These are phyloP conservation scores for Drosophila crucigera DNA, from an alignment of 2,888 invertebrate species.

Conservation along the genomic window DNA sequence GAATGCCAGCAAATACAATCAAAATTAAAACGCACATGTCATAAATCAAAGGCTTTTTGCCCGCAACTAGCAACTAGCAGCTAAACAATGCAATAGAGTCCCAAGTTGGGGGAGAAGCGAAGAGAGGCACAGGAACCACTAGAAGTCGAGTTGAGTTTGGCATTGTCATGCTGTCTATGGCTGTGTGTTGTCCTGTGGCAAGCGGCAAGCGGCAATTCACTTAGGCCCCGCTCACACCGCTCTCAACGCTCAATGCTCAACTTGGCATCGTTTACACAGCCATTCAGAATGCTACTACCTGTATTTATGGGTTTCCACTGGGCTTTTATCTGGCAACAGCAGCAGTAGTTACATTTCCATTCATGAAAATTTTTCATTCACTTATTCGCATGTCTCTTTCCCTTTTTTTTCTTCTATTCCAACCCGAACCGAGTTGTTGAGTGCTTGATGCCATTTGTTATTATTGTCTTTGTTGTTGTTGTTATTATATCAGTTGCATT, in stretches of 20 bases:
- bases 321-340: conserved; percentile 68
- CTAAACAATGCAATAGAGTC: conserved; percentile 69
- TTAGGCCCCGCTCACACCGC: conserved; percentile 50
- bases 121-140: conserved; percentile 20
- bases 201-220: conserved; percentile 68
- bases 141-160: conserved; percentile 33
- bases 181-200: conserved; percentile 35
- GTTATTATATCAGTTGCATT: conserved; percentile 49
- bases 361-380: conserved; percentile 80
- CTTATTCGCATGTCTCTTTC: conserved; percentile 48
- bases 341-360: conserved; percentile 77
- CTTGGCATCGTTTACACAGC: conserved; percentile 72
- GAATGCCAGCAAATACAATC: conserved; percentile 56
- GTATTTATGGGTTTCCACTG: conserved; percentile 72
- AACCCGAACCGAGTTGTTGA: conserved; percentile 42
- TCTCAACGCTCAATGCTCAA: conserved; percentile 15
- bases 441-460: conserved; percentile 67
- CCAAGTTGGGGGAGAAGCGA: not conserved
- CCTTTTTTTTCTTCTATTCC: not conserved
- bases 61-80: conserved; percentile 42
- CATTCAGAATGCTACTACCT: conserved; percentile 72
- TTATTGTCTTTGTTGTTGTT: conserved; percentile 49
- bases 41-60: conserved; percentile 76
- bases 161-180: conserved; percentile 34
- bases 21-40: conserved; percentile 74